Base-by-base conservation (phyloP, 1,140 invertebrate genomes). In the Belonocnema kinseyi region DNA sequence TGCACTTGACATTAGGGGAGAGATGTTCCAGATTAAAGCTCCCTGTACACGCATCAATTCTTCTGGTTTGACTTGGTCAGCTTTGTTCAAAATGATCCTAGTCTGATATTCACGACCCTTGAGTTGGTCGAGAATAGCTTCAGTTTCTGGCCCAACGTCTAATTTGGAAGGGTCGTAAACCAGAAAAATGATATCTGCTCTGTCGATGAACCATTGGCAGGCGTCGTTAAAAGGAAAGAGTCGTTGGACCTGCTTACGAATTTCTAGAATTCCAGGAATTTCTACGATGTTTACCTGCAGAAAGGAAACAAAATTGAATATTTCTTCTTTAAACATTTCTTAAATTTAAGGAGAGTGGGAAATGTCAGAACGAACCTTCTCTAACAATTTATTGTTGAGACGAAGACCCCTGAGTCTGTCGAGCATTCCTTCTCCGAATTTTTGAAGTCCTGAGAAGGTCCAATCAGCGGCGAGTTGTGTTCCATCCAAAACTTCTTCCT, bases 201-300 rank as follows among this genome's bases (percentile, higher is more conserved):
- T 94, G 89, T 99, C 97, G 85, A 98, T 98, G 87, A 97, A 98
- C 98, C 98, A 99, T 90, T 98, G 97, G 86, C 97, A 98, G 26
- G 97, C 97, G 85, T 98, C 97, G 86, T 98, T 98, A 90, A 98
- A 98, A 56, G 97, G 97, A 89, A 98, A 98, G 51, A 97, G 93
- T 61, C 97, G 94, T 77, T 98, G 97, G 17, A 98, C 96, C 93
- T 97, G 96, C 90, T 98, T 98, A 75, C 97, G 93, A 80, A 98
- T 97, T 93, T 99, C 98, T 80, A 98, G 92, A 84, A 99, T 98
- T 76, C 98, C 98, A 73, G 98, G 98, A 87, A 98, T 98, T 93
- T 99, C 98, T 46, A 99, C 97, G 84, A 99, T 96, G 87, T 98
- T 98, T 16, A 98, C 96, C 97, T 98, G 87, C 3, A 75, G 61